Evolutionary conservation across 2,888 invertebrate species (phyloP).

Genomic region (Sisyra terminalis): DNA sequence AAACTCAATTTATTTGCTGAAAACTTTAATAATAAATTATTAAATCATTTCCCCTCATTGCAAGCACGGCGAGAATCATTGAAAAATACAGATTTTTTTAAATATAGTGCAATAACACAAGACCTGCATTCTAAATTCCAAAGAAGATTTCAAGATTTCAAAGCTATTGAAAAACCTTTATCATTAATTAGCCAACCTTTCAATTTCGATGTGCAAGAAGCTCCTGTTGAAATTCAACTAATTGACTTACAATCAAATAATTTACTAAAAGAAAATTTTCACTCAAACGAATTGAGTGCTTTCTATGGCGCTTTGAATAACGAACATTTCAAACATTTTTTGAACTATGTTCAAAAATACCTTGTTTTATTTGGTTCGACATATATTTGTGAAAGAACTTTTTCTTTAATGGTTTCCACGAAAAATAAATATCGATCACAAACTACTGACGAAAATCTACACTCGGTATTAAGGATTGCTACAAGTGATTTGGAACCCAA

Average conservation of each 20-base stretch:
- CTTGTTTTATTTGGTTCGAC: too few relatives aligned
- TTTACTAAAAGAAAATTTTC: neutral
- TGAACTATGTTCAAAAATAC: neutral
- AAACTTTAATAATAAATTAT: constrained; percentile 8
- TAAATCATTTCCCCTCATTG: constrained; percentile 10
- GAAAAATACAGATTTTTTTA: constrained; percentile 9
- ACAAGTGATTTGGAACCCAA: neutral
- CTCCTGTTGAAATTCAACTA: neutral
- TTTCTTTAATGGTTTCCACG: neutral
- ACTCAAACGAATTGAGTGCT: neutral
- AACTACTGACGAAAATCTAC: neutral
- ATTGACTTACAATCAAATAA: neutral
- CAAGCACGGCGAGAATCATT: constrained; percentile 7
- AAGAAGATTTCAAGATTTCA: constrained; percentile 9
- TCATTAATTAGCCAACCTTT: constrained; percentile 7
- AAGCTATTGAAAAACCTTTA: constrained; percentile 8
- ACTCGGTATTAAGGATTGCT: neutral
- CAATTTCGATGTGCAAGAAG: constrained; percentile 7
- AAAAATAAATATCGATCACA: too few relatives aligned
- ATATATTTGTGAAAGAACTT: neutral
- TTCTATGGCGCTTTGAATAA: neutral
- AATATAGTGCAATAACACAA: constrained; percentile 8
- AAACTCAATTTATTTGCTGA: constrained; percentile 10
- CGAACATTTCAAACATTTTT: neutral
- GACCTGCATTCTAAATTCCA: constrained; percentile 9